These are phyloP conservation scores for Pipistrellus pygmaeus DNA, from an alignment of 2,797 vertebrate species.

Conservation along the genomic window DNA sequence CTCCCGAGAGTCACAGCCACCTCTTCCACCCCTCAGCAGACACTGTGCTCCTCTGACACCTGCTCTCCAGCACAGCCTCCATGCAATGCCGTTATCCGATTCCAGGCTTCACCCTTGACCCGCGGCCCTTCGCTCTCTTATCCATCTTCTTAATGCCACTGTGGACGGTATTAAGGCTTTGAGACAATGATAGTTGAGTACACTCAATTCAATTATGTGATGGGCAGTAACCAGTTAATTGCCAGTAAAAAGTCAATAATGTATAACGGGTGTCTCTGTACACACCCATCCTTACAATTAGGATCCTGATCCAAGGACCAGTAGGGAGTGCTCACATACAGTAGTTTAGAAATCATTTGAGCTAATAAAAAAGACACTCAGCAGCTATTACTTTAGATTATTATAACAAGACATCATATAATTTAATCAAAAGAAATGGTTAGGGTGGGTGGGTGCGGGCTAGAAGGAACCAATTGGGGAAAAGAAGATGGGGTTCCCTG, in stretches of 20 bases:
- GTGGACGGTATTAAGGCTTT: conserved; percentile 16
- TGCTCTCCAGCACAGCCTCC: neutral
- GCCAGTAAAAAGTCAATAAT: conserved; percentile 4
- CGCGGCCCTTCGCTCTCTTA: neutral
- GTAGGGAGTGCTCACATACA: neutral
- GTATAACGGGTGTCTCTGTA: neutral
- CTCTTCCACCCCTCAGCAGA: neutral
- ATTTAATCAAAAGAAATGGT: conserved; percentile 16
- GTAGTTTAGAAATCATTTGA: conserved; percentile 29
- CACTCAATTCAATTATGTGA: conserved; percentile 37
- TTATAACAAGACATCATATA: conserved; percentile 4
- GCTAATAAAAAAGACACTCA: neutral
- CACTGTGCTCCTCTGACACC: neutral
- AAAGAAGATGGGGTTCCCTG: too few relatives aligned
- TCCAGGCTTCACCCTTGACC: conserved; percentile 1
- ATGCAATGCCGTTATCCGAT: neutral
- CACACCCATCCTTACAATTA: neutral
- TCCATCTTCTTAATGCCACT: conserved; percentile 25
- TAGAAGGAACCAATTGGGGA: too few relatives aligned
- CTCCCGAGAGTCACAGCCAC: conserved; percentile 7
- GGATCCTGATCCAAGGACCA: neutral
- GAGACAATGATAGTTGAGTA: conserved; percentile 1
- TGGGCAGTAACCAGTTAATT: conserved; percentile 25
- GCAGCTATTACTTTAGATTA: neutral
- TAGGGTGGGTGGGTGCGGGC: too few relatives aligned